Evolutionary conservation across 2,113 vertebrate genomes (phyloP), one percentile per base, ranked within the genome.

Genomic region (Alligator mississippiensis): DNA sequence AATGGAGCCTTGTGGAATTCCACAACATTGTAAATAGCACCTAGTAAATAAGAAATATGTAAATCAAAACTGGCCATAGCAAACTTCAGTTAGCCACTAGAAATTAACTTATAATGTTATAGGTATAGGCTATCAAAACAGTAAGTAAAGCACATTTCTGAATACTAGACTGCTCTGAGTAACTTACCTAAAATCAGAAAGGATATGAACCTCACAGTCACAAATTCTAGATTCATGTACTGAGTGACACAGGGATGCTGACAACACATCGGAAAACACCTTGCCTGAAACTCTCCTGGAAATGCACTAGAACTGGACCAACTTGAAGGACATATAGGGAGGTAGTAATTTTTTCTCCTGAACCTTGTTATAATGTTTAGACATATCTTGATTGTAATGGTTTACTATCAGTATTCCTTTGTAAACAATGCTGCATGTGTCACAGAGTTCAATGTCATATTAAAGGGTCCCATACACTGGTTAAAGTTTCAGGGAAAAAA

Each of bases 1-100:
- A 2, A 98, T 97, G 1, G 98, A 99, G 27, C 99, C 99, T 94
- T 99, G 99, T 2, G 99, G 99, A 94, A 99, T 98, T 77, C 99
- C 99, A 95, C 97, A 97, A 80, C 97, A 95, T 95, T 99, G 99
- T 57, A 98, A 76, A 60, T 98, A 99, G 63, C 94, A 98, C 93
- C 99, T 99, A 90, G 9, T 34, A 95, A 80, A 66, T 4, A 76
- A 89, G 8, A 75, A 84, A 57, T n/a, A 88, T 38, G 58, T 3
- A 64, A 57, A 21, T 78, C 8, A 83, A 81, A 96, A 59, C 2
- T 25, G 9, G 8, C 17, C 82, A 84, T 5, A 89, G 68, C 22
- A 80, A 72, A 27, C 86, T 10, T 4, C 0, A 21, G 84, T 30
- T 1, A 80, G 27, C 5, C 28, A 47, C 17, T 58, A 55, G 59